Conservation (phyloP, 2,113 vertebrate species). For the Mustela nigripes region DNA sequence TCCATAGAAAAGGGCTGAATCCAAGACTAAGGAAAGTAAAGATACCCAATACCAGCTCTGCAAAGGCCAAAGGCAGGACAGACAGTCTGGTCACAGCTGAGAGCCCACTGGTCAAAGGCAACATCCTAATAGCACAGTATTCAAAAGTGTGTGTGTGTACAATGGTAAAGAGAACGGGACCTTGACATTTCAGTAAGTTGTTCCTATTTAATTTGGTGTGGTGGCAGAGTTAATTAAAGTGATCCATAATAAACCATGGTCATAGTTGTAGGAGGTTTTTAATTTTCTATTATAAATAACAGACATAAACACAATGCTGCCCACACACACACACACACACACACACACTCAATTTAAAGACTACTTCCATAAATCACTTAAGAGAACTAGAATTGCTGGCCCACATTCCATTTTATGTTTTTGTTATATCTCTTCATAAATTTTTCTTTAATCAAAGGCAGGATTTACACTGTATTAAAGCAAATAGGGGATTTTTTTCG, state of each 20-base stretch:
- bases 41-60: neutral
- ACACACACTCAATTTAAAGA: neutral
- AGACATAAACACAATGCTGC: neutral
- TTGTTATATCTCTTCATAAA: neutral
- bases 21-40: neutral
- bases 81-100: neutral
- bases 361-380: slow-evolving; percentile 13
- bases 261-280: neutral
- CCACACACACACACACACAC: neutral
- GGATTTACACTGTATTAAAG: neutral
- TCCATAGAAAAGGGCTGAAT: neutral
- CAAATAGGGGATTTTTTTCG: neutral
- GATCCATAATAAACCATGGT: neutral
- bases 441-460: neutral
- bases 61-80: neutral
- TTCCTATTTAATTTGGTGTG: neutral
- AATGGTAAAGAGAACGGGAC: neutral
- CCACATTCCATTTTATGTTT: neutral
- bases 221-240: neutral
- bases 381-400: neutral
- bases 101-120: neutral
- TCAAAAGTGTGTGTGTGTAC: neutral
- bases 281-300: slow-evolving; percentile 16
- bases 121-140: neutral
- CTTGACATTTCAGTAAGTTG: neutral